Percentiles rank a stretch among this genome's conserved stretches.
Evolutionary conservation across 1,140 invertebrate genomes (phyloP).

Genomic region (Homarus americanus): DNA sequence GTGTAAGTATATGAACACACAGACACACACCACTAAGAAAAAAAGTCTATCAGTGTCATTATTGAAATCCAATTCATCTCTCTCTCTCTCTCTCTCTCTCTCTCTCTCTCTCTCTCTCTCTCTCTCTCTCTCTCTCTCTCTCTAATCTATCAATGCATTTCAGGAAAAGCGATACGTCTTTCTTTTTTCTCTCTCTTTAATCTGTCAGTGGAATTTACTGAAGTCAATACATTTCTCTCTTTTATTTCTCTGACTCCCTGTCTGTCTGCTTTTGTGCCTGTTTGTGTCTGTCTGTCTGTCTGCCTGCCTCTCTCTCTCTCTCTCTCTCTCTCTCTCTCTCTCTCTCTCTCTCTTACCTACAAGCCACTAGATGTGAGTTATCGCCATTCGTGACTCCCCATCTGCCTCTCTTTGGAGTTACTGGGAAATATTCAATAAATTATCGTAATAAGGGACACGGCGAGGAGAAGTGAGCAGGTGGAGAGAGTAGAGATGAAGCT

Average conservation of each 20-base stretch:
- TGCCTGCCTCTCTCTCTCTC: too few species aligned
- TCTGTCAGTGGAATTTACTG: background rate
- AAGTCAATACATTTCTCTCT: background rate
- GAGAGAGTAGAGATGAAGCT: too few species aligned
- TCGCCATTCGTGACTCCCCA: background rate
- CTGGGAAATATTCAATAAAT: background rate
- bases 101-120: background rate
- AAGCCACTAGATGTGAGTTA: background rate
- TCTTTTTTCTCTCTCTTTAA: background rate
- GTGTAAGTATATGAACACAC: background rate
- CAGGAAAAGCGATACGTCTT: background rate
- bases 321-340: background rate
- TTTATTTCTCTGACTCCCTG: background rate
- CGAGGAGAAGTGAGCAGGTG: too few species aligned
- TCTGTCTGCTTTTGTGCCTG: too few species aligned
- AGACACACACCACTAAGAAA: background rate
- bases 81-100: background rate
- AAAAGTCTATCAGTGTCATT: background rate
- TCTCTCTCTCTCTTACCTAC: too few species aligned
- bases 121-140: background rate
- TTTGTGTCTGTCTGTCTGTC: too few species aligned
- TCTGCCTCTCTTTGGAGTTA: background rate
- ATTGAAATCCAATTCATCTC: background rate
- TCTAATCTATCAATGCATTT: too few species aligned
- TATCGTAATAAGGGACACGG: background rate